Conservation (phyloP, 2,797 vertebrate genomes). For the Epinephelus coioides region DNA sequence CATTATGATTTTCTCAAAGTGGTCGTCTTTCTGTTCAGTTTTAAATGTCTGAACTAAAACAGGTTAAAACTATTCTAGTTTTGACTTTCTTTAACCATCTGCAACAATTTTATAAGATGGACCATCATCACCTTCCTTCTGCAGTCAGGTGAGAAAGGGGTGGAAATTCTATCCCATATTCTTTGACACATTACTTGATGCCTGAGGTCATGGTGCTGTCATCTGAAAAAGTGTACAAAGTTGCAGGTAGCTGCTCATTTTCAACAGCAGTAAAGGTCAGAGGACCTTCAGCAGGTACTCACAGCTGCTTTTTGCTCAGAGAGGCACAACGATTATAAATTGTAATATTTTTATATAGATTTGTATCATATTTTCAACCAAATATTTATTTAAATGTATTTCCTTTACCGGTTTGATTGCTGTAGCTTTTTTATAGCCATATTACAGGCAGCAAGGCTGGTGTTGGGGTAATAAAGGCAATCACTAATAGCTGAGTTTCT, state of each 20-base stretch:
- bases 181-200: constrained; percentile 14
- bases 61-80: not conserved
- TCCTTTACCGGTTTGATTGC: not conserved
- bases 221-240: constrained; percentile 1
- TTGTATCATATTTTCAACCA: not conserved
- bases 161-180: not conserved
- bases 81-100: too few species aligned
- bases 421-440: not conserved
- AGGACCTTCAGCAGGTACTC: constrained; percentile 16
- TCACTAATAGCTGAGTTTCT: not conserved
- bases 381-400: not conserved
- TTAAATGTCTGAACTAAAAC: not conserved
- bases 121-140: not conserved
- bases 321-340: not conserved
- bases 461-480: not conserved
- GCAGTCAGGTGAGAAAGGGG: not conserved
- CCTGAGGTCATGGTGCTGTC: constrained; percentile 16
- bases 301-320: constrained; percentile 11
- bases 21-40: not conserved
- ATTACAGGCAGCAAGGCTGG: not conserved
- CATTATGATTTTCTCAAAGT: not conserved
- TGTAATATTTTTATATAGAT: not conserved
- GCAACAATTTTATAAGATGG: not conserved
- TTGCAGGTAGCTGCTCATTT: constrained; percentile 29
- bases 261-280: constrained; percentile 29